Evolutionary conservation across 2,797 vertebrate species (phyloP).

Genomic region (Schizopygopsis malacanthus): DNA sequence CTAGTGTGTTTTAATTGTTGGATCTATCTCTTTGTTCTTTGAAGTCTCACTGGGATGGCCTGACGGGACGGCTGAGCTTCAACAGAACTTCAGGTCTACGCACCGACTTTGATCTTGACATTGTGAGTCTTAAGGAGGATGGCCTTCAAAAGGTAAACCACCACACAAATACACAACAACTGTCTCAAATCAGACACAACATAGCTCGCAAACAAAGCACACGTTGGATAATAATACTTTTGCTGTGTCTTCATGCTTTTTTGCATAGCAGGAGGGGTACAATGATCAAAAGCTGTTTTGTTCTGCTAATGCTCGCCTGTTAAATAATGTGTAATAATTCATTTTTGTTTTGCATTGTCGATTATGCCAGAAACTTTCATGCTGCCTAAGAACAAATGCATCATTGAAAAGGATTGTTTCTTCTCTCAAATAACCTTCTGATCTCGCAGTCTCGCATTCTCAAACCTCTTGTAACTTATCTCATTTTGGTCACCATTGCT

Average conservation of each 20-base stretch:
- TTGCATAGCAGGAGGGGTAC: conserved; percentile 10
- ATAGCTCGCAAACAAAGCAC: neutral
- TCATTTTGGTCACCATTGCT: conserved; percentile 54
- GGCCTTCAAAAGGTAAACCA: conserved; percentile 92
- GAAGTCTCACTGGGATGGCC: conserved; percentile 98
- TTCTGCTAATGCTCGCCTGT: neutral
- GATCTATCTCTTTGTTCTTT: conserved; percentile 50
- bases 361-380: conserved; percentile 8
- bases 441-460: neutral
- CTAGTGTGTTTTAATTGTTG: conserved; percentile 40
- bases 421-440: conserved; percentile 28
- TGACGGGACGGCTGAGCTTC: conserved; percentile 95
- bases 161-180: neutral
- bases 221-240: neutral
- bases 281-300: conserved; percentile 16
- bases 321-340: neutral
- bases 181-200: conserved; percentile 6
- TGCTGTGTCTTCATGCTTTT: neutral
- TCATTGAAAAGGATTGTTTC: conserved; percentile 7
- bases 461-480: conserved; percentile 43
- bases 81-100: conserved; percentile 94
- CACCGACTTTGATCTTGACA: conserved; percentile 97
- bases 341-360: conserved; percentile 6
- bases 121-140: conserved; percentile 95
- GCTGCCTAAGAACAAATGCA: neutral